Conservation (phyloP, 2,113 vertebrate species). For the Cyanistes caeruleus region DNA sequence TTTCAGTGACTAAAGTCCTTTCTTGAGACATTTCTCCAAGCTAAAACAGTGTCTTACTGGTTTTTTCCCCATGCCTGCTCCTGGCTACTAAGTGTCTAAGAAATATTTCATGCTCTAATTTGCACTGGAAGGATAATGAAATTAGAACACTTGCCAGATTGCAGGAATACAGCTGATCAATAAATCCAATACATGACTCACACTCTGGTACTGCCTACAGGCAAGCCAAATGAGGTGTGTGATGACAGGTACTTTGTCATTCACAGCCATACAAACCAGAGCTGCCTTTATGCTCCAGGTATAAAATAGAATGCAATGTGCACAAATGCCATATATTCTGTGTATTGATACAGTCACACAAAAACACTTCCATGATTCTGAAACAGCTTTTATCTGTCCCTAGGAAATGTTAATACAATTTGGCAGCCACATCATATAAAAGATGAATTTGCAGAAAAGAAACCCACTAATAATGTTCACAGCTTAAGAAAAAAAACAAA, state of each 20-base stretch:
- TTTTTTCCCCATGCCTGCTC: neutral
- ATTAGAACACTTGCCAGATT: neutral
- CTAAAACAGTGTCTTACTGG: neutral
- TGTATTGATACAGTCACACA: neutral
- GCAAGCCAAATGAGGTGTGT: neutral
- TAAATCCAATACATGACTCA: neutral
- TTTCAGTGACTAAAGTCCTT: neutral
- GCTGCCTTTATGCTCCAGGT: neutral
- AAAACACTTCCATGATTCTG: neutral
- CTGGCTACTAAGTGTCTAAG: neutral
- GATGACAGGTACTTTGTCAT: neutral
- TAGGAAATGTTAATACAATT: neutral
- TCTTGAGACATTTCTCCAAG: neutral
- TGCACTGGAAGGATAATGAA: neutral
- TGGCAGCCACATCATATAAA: neutral
- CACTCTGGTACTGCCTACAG: neutral
- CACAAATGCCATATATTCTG: neutral
- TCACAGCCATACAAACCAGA: neutral
- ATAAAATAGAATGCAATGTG: fast-evolving
- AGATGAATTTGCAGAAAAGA: neutral
- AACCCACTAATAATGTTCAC: neutral
- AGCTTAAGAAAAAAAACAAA: neutral
- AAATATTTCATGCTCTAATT: neutral
- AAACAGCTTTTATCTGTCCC: neutral
- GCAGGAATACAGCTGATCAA: neutral